phyloP scores from a whole-genome alignment of 1,140 invertebrate species.

The Euwallacea fornicatus region DNA sequence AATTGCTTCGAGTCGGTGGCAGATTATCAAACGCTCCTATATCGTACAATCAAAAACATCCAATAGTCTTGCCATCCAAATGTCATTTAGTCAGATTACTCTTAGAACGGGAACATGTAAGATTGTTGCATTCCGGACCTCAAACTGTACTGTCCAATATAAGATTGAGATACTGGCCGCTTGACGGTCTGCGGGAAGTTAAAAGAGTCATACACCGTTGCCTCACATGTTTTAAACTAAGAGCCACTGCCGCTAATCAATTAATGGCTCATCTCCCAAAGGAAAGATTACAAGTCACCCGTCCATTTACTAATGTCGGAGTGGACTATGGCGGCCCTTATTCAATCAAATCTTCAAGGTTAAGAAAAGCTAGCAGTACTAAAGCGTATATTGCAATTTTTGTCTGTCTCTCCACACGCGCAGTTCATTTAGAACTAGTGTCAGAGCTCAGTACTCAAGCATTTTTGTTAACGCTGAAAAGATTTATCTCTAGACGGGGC shows the following conservation, averaged over 20 bases:
- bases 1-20: slow-evolving; percentile 36
- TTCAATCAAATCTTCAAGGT: too few relatives aligned
- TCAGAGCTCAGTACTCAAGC: too few relatives aligned
- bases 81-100: background rate
- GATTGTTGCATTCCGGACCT: background rate
- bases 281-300: background rate
- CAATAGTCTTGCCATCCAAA: background rate
- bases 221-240: background rate
- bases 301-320: background rate
- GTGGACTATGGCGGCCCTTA: background rate
- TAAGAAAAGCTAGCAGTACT: too few relatives aligned
- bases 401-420: too few relatives aligned
- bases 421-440: too few relatives aligned
- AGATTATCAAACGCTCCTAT: slow-evolving; percentile 39
- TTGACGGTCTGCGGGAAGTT: background rate
- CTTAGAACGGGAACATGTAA: background rate
- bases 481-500: too few relatives aligned
- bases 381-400: too few relatives aligned
- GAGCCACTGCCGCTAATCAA: background rate
- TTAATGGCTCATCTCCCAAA: background rate
- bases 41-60: slow-evolving; percentile 14
- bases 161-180: background rate
- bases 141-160: background rate
- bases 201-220: background rate
- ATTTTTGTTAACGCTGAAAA: too few relatives aligned